Conservation (phyloP, 2,888 invertebrate genomes). For the Philhelius pedissequus region DNA sequence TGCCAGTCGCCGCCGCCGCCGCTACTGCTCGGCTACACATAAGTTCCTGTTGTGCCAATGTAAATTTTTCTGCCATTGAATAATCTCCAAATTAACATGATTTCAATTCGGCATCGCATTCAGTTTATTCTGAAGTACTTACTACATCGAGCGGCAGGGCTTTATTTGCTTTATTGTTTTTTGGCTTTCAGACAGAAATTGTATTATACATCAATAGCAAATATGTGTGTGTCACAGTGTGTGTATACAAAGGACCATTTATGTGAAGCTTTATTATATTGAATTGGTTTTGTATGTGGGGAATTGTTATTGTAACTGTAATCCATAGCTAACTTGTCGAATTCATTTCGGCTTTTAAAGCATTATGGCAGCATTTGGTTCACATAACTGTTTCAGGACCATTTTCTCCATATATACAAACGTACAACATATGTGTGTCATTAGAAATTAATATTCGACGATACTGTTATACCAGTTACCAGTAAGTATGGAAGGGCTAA, state of each 20-base stretch:
- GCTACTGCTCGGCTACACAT: too few relatives aligned
- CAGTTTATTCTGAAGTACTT: not conserved
- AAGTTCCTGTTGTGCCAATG: conserved; percentile 9
- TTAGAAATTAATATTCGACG: not conserved
- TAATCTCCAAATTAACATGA: conserved; percentile 42
- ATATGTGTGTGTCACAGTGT: too few relatives aligned
- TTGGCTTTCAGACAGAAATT: conserved; percentile 16
- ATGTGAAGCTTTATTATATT: not conserved
- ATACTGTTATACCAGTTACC: too few relatives aligned
- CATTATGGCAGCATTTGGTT: not conserved
- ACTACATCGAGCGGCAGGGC: not conserved
- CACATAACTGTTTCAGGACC: not conserved
- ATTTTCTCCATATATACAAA: not conserved
- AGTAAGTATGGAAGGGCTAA: not conserved
- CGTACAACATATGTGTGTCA: not conserved
- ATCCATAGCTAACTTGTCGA: not conserved
- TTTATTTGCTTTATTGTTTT: not conserved
- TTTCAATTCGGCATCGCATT: conserved; percentile 11
- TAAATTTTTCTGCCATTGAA: conserved; percentile 38
- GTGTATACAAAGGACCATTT: not conserved
- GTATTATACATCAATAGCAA: not conserved
- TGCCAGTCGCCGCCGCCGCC: too few relatives aligned
- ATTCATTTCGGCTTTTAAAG: not conserved
- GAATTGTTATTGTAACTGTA: not conserved
- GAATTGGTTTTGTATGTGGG: not conserved